phyloP scores from a whole-genome alignment of 2,888 invertebrate genomes.

The Nomada flava region DNA sequence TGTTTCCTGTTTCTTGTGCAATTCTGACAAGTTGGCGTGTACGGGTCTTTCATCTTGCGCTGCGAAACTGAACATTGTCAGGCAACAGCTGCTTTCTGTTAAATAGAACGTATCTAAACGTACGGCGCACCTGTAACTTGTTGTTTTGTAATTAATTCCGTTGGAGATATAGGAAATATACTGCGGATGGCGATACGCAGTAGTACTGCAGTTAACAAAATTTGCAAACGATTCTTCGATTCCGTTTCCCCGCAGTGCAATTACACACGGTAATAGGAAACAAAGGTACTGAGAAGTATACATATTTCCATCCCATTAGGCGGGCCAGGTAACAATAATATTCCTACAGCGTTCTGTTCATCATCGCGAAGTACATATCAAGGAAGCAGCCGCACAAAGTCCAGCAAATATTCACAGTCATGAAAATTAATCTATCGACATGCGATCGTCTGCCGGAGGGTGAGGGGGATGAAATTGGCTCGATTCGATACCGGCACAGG shows the following conservation, averaged over 20 bases:
- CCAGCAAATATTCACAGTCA: conserved; percentile 66
- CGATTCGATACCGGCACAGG: conserved; percentile 6
- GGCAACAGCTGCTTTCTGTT: no score
- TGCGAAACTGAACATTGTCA: neutral
- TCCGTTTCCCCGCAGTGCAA: neutral
- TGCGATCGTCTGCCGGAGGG: conserved; percentile 1
- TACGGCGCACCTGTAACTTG: no score
- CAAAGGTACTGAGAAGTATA: neutral
- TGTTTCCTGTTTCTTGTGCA: neutral
- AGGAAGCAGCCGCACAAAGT: conserved; percentile 16
- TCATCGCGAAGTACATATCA: conserved; percentile 47
- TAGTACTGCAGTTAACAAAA: no score
- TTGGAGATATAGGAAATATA: no score
- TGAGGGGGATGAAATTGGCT: conserved; percentile 13
- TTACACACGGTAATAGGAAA: neutral
- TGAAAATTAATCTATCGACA: conserved; percentile 71
- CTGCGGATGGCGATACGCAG: no score
- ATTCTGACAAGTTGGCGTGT: neutral
- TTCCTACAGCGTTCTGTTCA: conserved; percentile 39
- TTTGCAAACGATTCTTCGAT: no score
- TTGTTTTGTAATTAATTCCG: no score
- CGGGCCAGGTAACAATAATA: conserved; percentile 62
- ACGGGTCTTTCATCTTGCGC: neutral
- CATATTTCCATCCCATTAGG: conserved; percentile 49
- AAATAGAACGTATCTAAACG: no score